These are phyloP conservation scores for Charaxes varanes DNA, from an alignment of 1,140 invertebrate species.

Conservation along the genomic window DNA sequence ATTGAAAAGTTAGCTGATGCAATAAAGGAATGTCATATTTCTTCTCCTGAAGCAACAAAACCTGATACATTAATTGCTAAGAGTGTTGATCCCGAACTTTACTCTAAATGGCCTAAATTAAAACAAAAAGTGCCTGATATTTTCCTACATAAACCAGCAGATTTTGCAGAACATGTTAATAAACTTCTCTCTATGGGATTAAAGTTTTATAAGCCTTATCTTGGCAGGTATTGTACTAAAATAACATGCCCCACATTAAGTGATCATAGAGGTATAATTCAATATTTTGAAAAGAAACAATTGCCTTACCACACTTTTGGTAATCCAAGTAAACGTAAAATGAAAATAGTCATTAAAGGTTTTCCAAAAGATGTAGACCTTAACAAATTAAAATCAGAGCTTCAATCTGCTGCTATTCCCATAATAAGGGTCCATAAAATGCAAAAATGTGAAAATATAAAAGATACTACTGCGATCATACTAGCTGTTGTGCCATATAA, in stretches of 20 bases:
- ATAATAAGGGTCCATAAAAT: slow-evolving; percentile 40
- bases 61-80: slow-evolving; percentile 3
- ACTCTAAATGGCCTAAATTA: slow-evolving; percentile 28
- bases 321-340: slow-evolving; percentile 33
- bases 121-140: slow-evolving; percentile 35
- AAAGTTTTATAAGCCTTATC: slow-evolving; percentile 28
- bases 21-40: neutral
- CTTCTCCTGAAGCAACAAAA: neutral
- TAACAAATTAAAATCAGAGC: slow-evolving; percentile 24
- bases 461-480: slow-evolving; percentile 23
- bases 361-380: slow-evolving; percentile 32
- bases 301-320: slow-evolving; percentile 46
- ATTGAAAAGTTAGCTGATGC: slow-evolving; percentile 2
- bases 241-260: slow-evolving; percentile 29
- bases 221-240: slow-evolving; percentile 26
- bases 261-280: slow-evolving; percentile 28
- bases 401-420: slow-evolving; percentile 31
- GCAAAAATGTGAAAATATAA: slow-evolving; percentile 22
- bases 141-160: slow-evolving; percentile 37
- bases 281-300: slow-evolving; percentile 38
- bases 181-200: slow-evolving; percentile 28
- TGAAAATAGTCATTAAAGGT: slow-evolving; percentile 42
- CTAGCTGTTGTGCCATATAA: slow-evolving; percentile 35
- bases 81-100: slow-evolving; percentile 8
- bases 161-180: slow-evolving; percentile 30